Evolutionary conservation across 2,113 vertebrate genomes (phyloP).

Genomic region (Harpagus bidentatus): DNA sequence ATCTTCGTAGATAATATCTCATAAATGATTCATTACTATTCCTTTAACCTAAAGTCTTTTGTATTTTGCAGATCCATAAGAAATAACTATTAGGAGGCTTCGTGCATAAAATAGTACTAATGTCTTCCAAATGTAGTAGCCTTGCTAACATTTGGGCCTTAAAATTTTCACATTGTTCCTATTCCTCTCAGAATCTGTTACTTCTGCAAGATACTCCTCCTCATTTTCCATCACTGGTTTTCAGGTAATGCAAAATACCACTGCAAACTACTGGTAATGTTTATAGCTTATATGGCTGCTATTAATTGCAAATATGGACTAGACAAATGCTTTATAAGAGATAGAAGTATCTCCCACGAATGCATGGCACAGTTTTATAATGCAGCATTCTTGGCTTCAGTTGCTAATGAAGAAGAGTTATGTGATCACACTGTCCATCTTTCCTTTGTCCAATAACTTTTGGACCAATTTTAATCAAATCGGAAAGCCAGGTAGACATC

Average conservation of each 20-base stretch:
- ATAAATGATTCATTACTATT: slow-evolving; percentile 79
- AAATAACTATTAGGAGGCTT: slow-evolving; percentile 70
- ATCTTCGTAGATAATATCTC: slow-evolving; percentile 76
- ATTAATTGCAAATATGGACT: neutral
- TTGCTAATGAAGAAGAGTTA: neutral
- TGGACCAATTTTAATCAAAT: neutral
- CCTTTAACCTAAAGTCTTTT: slow-evolving; percentile 77
- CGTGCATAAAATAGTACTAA: slow-evolving; percentile 38
- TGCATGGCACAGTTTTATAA: neutral
- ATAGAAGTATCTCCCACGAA: neutral
- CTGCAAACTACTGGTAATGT: neutral
- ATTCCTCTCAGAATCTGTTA: neutral
- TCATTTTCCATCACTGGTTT: neutral
- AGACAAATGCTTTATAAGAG: neutral
- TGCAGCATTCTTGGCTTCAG: neutral
- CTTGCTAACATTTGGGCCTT: neutral
- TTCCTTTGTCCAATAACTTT: neutral
- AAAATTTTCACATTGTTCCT: neutral
- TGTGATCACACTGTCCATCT: neutral
- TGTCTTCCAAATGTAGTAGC: slow-evolving; percentile 34
- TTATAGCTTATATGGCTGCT: neutral
- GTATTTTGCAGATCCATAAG: slow-evolving; percentile 72
- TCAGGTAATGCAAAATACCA: neutral
- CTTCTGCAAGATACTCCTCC: neutral
- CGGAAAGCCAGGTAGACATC: neutral